Conservation (phyloP, 23 tunicate species). For the Phallusia fumigata region DNA sequence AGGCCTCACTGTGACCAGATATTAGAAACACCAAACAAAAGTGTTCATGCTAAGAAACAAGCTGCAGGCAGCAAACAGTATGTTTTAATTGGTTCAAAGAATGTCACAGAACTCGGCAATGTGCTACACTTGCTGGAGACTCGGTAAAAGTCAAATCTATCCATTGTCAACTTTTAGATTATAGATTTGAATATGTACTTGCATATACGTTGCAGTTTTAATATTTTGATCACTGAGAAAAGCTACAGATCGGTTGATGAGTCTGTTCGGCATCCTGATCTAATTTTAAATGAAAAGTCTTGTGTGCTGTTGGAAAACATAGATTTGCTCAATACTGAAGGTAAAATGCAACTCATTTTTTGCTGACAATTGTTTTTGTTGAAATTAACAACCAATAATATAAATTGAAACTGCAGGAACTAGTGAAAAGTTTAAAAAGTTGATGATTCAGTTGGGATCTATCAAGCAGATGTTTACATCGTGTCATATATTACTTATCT, state of each 20-base stretch:
- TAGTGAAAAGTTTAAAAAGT: not conserved
- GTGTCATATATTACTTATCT: not conserved
- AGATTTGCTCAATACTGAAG: constrained; percentile 3
- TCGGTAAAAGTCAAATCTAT: constrained; percentile 23
- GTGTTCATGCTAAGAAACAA: not conserved
- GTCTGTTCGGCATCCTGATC: constrained; percentile 38
- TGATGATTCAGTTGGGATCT: not conserved
- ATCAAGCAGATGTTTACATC: not conserved
- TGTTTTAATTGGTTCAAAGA: constrained; percentile 41
- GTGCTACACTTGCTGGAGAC: constrained; percentile 57
- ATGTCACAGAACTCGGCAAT: constrained; percentile 37
- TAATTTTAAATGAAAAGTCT: constrained; percentile 35
- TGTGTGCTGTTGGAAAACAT: constrained; percentile 45
- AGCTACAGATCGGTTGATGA: constrained; percentile 8
- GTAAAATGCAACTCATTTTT: too few species aligned
- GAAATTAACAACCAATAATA: too few species aligned
- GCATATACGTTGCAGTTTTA: constrained; percentile 36
- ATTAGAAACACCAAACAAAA: not conserved
- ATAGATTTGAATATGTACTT: not conserved
- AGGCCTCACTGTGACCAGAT: not conserved
- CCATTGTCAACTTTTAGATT: not conserved
- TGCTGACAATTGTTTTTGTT: too few species aligned
- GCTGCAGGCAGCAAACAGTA: not conserved
- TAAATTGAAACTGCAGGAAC: not conserved
- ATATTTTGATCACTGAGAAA: constrained; percentile 36